Conservation (phyloP, 2,797 vertebrate species). For the Adelosebastes latens region DNA sequence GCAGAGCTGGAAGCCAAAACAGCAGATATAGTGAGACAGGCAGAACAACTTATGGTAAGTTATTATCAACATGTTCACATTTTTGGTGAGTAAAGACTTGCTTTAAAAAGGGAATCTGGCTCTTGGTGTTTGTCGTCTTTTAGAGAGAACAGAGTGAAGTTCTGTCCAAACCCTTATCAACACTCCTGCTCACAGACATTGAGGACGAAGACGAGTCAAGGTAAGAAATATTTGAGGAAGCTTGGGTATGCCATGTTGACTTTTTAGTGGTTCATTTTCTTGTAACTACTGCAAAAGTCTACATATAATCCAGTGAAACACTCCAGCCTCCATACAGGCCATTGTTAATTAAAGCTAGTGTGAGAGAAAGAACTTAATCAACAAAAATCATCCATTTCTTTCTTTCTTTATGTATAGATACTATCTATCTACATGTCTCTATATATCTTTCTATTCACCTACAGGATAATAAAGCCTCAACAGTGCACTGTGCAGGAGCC, state of each 20-base stretch:
- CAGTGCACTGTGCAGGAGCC: constrained; percentile 29
- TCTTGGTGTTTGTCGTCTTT: constrained; percentile 19
- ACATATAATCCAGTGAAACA: neutral
- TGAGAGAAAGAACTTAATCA: neutral
- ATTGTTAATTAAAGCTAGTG: neutral
- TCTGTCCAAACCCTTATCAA: constrained; percentile 80
- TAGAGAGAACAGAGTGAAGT: constrained; percentile 87
- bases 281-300: neutral
- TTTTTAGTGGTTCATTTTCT: neutral
- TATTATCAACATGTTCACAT: neutral
- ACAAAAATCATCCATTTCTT: neutral
- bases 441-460: neutral
- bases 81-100: neutral
- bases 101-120: neutral
- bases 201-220: constrained; percentile 76
- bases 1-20: constrained; percentile 94
- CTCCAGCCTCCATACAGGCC: neutral
- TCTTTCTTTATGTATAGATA: neutral
- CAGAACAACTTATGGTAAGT: constrained; percentile 91
- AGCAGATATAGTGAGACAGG: constrained; percentile 87
- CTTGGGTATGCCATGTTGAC: neutral
- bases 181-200: constrained; percentile 67
- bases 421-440: neutral
- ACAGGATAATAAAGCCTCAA: constrained; percentile 46
- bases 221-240: constrained; percentile 57